phyloP scores from a whole-genome alignment of 92 coral and sea anemone genomes.

The Epizoanthus illoricatus region DNA sequence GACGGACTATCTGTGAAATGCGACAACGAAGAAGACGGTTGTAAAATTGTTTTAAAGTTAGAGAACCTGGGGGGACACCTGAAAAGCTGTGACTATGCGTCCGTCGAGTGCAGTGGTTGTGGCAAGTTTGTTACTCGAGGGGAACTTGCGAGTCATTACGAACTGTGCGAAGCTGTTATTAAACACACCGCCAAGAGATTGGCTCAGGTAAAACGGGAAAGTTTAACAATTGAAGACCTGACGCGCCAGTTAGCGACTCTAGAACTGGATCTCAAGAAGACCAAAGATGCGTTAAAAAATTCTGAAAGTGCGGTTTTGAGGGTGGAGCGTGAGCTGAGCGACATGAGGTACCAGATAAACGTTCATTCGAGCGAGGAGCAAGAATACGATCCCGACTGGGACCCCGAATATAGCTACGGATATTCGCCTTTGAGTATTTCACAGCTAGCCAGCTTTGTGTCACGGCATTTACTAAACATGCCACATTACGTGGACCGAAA shows the following conservation, averaged over 20 bases:
- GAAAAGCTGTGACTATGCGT: constrained; percentile 58
- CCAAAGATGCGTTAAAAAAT: constrained; percentile 75
- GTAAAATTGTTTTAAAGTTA: constrained; percentile 73
- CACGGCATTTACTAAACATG: constrained; percentile 71
- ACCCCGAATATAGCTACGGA: constrained; percentile 90
- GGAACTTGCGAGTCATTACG: constrained; percentile 72
- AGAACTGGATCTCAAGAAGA: constrained; percentile 69
- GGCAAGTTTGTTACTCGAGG: constrained; percentile 51
- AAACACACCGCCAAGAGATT: constrained; percentile 43
- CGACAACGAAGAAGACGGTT: constrained; percentile 76
- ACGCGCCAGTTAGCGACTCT: constrained; percentile 63
- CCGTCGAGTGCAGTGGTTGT: constrained; percentile 82
- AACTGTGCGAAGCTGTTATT: constrained; percentile 53
- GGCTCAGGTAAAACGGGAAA: constrained; percentile 29
- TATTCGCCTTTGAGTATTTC: constrained; percentile 90
- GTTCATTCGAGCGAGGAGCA: constrained; percentile 55
- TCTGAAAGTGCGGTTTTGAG: constrained; percentile 77
- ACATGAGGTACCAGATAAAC: constrained; percentile 61
- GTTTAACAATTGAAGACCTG: constrained; percentile 59
- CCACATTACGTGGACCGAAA: constrained; percentile 84
- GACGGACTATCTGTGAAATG: constrained; percentile 82
- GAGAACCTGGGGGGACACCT: constrained; percentile 70
- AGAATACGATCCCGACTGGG: constrained; percentile 82
- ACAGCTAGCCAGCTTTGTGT: constrained; percentile 74
- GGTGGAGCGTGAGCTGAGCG: constrained; percentile 76